Base-by-base conservation (phyloP, 2,797 vertebrate genomes). In the Coregonus suidteri region DNA sequence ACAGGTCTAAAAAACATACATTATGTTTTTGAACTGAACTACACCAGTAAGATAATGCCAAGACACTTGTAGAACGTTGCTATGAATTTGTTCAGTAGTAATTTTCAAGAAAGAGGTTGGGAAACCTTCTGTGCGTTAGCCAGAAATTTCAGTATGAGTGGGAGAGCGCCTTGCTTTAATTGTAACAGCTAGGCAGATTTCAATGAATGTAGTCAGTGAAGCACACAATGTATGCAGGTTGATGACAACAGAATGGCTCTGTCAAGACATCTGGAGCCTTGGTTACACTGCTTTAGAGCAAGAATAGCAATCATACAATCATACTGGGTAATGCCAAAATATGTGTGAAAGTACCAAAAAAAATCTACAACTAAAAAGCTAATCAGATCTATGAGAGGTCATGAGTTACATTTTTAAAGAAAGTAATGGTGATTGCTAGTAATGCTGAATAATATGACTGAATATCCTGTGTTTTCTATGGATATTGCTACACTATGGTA, bases 1-100 rank as follows among this genome's bases (percentile, higher is more conserved):
- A 92, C 88, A 88, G 89, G 85, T 90, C 87, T 88, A 86, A 88
- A 92, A 89, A 88, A 90, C 84, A 88, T 84, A 89, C 87, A 91
- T 84, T 82, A 88, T 85, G 87, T 89, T 77, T 85, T 87, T 83
- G 74, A 86, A 89, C 88, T 87, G 81, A 90, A 91, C 88, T 90
- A 94, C 89, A 91, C 86, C 89, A 86, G 85, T 88, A 90, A 91
- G 79, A 75, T 87, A 83, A 89, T 84, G 87, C 83, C 82, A 87
- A 88, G 87, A 89, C 87, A 85, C 85, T 83, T 69, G 6, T 77
- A 84, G 84, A 86, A 75, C 78, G 84, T 88, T 85, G 82, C 81
- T 83, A 80, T 81, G 86, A 79, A 80, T 86, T 87, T 87, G 85
- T 91, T 90, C 84, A 85, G 87, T 84, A 85, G 91, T 89, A 6